phyloP scores from a whole-genome alignment of 2,113 vertebrate genomes.

The Galemys pyrenaicus region DNA sequence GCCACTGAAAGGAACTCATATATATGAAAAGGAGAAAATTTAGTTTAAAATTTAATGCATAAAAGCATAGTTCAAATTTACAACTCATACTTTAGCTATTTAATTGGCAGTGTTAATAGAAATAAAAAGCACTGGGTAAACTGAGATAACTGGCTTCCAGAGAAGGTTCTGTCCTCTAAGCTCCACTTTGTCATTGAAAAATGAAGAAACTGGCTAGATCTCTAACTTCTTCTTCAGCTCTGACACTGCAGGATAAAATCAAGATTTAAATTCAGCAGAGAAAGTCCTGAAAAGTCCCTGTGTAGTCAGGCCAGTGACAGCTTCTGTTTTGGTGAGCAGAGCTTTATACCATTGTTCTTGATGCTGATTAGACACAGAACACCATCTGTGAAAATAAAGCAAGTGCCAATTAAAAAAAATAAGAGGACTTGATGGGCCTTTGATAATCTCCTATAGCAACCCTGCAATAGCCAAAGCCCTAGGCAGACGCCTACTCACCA shows the following conservation, averaged over 20 bases:
- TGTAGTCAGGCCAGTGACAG: not conserved
- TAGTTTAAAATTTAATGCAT: constrained; percentile 30
- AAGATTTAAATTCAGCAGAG: not conserved
- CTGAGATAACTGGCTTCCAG: not conserved
- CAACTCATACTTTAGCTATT: not conserved
- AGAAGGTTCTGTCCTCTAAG: not conserved
- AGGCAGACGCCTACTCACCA: not conserved
- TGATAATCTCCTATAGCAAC: not conserved
- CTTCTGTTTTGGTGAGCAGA: constrained; percentile 61
- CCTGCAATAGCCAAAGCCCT: constrained; percentile 36
- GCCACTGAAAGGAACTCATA: not conserved
- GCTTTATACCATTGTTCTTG: constrained; percentile 62
- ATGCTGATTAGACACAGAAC: constrained; percentile 75
- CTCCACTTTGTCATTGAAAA: not conserved
- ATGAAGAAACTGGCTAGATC: not conserved
- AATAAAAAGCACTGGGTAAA: not conserved
- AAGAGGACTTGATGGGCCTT: not conserved
- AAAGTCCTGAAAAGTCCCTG: not conserved
- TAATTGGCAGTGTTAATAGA: not conserved
- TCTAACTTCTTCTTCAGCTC: not conserved
- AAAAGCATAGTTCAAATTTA: not conserved
- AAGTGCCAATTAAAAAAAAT: constrained; percentile 17
- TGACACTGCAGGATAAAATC: not conserved
- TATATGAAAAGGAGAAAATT: not conserved
- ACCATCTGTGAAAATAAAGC: constrained; percentile 71